A percentile compares a stretch with the other conserved stretches of the same genome.
Conservation (phyloP, 2,888 invertebrate species). For the Amphiduros pacificus region DNA sequence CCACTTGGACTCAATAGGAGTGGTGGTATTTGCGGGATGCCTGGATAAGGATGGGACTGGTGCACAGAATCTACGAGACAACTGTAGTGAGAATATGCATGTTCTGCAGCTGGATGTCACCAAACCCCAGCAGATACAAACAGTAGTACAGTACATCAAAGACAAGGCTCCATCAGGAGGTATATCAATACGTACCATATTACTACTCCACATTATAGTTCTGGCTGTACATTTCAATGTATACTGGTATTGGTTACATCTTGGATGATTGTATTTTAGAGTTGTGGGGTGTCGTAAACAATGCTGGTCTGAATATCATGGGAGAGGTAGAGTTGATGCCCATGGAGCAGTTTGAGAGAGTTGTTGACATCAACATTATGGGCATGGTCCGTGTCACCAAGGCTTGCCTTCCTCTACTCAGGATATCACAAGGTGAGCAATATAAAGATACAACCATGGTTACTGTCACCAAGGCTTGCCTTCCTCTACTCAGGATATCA, state of each 20-base stretch:
- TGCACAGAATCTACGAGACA: constrained; percentile 36
- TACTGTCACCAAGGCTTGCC: too few relatives aligned
- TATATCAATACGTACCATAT: not conserved
- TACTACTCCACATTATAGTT: not conserved
- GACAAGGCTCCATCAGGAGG: constrained; percentile 29
- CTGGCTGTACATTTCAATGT: too few relatives aligned
- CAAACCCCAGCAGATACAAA: constrained; percentile 46
- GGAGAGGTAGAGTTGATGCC: constrained; percentile 52
- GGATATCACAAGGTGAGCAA: constrained; percentile 41
- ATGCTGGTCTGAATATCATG: constrained; percentile 53
- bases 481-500: too few relatives aligned
- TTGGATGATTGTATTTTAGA: too few relatives aligned
- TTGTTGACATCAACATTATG: constrained; percentile 51
- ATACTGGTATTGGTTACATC: too few relatives aligned
- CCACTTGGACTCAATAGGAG: constrained; percentile 42
- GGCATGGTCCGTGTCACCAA: constrained; percentile 48
- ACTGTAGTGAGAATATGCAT: constrained; percentile 36
- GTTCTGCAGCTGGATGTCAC: constrained; percentile 47
- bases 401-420: constrained; percentile 46
- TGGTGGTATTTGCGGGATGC: constrained; percentile 49
- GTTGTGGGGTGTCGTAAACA: constrained; percentile 57
- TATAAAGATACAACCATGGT: too few relatives aligned
- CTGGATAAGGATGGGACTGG: constrained; percentile 46
- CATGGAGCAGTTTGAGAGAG: constrained; percentile 38
- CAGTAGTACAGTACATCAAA: constrained; percentile 42